Percentiles rank a stretch among this genome's conserved stretches.
These are phyloP conservation scores for Alosa alosa DNA, from an alignment of 2,113 vertebrate genomes.

Conservation along the genomic window DNA sequence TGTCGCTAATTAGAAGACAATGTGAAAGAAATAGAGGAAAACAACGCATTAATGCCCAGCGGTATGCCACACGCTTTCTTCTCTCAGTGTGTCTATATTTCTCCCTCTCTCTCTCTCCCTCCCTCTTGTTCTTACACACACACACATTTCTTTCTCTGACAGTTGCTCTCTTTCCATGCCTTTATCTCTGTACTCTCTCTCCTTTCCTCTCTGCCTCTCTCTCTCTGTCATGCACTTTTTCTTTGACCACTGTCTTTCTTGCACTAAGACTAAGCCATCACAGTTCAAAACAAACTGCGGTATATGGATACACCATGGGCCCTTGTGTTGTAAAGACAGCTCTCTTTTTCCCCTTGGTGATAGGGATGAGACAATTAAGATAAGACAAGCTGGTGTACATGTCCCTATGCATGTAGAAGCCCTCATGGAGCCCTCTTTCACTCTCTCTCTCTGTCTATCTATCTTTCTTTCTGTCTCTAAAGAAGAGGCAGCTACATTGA, in stretches of 20 bases:
- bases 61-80: background rate
- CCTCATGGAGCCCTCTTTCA: background rate
- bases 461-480: slow-evolving; percentile 7
- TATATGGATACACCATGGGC: background rate
- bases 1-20: background rate
- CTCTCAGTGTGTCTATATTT: background rate
- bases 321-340: background rate
- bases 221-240: background rate
- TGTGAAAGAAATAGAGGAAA: background rate
- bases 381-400: background rate
- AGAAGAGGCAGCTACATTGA: slow-evolving; percentile 25
- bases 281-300: background rate
- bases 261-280: background rate
- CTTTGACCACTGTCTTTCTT: background rate
- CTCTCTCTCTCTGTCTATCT: background rate
- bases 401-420: background rate
- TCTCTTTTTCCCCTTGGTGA: background rate
- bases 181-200: slow-evolving; percentile 11
- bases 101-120: slow-evolving; percentile 19
- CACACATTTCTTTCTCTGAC: background rate
- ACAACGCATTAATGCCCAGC: background rate
- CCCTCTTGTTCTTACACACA: background rate
- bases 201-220: slow-evolving; percentile 20
- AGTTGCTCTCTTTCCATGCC: background rate
- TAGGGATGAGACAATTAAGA: background rate